A percentile compares a stretch with the other conserved stretches of the same genome.
Conservation (phyloP, 2,113 vertebrate genomes). For the Micronycteris hirsuta region DNA sequence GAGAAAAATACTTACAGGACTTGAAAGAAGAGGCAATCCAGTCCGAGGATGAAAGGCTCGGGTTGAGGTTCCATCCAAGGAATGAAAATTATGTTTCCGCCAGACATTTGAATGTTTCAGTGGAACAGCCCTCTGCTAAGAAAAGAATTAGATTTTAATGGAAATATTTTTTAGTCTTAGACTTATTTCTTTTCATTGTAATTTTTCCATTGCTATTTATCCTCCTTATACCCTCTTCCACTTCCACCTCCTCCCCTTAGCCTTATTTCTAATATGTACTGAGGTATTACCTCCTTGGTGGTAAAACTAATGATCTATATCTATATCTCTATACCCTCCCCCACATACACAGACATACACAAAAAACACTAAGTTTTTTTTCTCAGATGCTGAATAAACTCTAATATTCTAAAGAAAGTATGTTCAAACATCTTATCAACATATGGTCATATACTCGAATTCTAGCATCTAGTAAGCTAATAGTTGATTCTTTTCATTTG, state of each 20-base stretch:
- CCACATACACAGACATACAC: background rate
- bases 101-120: slow-evolving; percentile 89
- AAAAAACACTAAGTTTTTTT: background rate
- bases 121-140: slow-evolving; percentile 81
- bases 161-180: background rate
- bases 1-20: slow-evolving; percentile 87
- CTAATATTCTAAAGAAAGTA: slow-evolving; percentile 10
- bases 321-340: background rate
- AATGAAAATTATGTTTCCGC: slow-evolving; percentile 91
- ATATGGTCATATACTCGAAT: background rate
- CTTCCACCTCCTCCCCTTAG: background rate
- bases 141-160: slow-evolving; percentile 58
- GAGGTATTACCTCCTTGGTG: background rate
- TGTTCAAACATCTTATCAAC: background rate
- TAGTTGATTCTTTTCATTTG: slow-evolving; percentile 16
- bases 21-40: slow-evolving; percentile 97
- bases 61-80: slow-evolving; percentile 91
- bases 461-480: background rate
- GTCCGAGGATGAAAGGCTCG: slow-evolving; percentile 98
- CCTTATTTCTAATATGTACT: background rate
- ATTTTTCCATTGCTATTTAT: no score
- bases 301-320: background rate
- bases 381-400: background rate
- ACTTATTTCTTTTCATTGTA: background rate
- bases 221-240: no score